phyloP scores from a whole-genome alignment of 2,888 invertebrate genomes.

The Conistra vaccinii region DNA sequence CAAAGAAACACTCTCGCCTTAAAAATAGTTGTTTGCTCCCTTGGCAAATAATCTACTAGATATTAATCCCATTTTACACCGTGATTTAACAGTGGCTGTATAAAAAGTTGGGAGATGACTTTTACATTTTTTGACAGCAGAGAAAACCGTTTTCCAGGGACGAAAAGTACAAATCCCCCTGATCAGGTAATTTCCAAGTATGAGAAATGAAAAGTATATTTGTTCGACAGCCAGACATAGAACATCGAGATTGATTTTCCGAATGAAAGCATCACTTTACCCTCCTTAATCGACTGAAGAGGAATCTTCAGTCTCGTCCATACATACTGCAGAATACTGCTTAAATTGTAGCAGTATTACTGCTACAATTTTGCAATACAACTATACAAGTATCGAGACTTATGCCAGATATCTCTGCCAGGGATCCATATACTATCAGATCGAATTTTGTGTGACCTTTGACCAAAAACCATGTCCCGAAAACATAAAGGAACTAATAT shows the following conservation, averaged over 20 bases:
- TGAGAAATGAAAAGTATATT: background rate
- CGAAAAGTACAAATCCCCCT: too few relatives aligned
- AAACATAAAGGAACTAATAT: background rate
- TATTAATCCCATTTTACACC: too few relatives aligned
- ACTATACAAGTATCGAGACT: background rate
- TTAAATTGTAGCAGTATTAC: too few relatives aligned
- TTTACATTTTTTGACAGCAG: too few relatives aligned
- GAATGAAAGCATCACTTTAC: slow-evolving; percentile 21
- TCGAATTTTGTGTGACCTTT: background rate
- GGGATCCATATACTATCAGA: background rate
- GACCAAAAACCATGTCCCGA: background rate
- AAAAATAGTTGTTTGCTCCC: too few relatives aligned
- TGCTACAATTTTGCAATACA: slow-evolving; percentile 1
- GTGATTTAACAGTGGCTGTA: too few relatives aligned
- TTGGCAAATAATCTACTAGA: too few relatives aligned
- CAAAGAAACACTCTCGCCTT: too few relatives aligned
- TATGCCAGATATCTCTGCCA: background rate
- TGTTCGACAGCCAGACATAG: background rate
- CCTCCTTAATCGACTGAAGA: slow-evolving; percentile 4
- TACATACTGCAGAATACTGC: too few relatives aligned
- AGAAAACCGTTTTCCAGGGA: too few relatives aligned
- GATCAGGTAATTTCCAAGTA: too few relatives aligned
- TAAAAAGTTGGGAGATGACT: too few relatives aligned
- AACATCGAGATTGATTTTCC: slow-evolving; percentile 7
- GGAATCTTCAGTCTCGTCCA: background rate